Conservation (phyloP, 2,113 vertebrate genomes). For the Spheniscus mendiculus region DNA sequence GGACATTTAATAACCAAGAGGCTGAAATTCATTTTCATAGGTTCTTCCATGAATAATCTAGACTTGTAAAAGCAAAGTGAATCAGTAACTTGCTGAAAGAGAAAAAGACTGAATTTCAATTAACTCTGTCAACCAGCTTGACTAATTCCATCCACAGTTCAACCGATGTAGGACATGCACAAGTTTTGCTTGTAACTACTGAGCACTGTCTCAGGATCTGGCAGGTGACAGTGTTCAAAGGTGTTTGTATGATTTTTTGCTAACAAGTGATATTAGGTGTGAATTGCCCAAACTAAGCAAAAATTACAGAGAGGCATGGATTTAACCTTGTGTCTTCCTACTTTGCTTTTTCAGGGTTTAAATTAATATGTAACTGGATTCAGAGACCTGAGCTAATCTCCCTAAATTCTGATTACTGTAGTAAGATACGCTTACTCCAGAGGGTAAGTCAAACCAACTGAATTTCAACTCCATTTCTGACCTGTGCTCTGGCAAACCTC, state of each 20-base stretch:
- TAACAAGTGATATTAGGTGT: not conserved
- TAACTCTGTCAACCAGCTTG: not conserved
- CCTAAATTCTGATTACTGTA: not conserved
- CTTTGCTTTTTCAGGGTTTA: not conserved
- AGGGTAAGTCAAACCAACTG: not conserved
- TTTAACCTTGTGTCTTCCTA: not conserved
- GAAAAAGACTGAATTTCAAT: constrained; percentile 1
- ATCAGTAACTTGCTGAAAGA: not conserved
- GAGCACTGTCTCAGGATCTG: not conserved
- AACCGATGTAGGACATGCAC: not conserved
- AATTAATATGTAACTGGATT: not conserved
- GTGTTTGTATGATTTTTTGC: not conserved
- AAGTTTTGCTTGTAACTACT: not conserved
- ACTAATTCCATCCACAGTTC: constrained; percentile 10
- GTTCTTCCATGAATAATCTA: constrained; percentile 38
- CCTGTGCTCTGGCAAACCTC: not conserved
- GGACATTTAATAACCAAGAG: not conserved
- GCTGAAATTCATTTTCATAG: not conserved
- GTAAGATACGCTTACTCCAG: not conserved
- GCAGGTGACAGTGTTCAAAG: not conserved
- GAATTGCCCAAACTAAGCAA: not conserved
- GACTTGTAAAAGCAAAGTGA: constrained; percentile 2
- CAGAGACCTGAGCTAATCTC: not conserved
- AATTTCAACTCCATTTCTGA: not conserved
- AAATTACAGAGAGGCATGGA: not conserved